Base-by-base conservation (phyloP, 2,888 invertebrate species). In the Piscicola geometra region DNA sequence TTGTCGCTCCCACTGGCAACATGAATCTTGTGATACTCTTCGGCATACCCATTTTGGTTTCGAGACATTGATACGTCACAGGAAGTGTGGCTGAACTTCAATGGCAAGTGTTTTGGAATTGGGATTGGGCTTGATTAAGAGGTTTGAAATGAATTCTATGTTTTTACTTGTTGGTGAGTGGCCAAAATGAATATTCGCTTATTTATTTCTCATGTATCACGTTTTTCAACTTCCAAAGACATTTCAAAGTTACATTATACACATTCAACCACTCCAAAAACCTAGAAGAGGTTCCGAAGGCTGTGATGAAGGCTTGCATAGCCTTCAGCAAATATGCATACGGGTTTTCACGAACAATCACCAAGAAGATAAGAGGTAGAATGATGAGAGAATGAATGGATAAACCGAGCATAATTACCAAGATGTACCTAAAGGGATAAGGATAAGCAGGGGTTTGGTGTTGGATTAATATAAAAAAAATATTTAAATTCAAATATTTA, bases 1-100 rank as follows among this genome's bases (percentile, higher is more conserved):
- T 95, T 56, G 97, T 96, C 30, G 97, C 95, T 15, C 98, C 98
- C 79, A 98, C 93, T 33, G 97, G 97, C 83, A 95, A 92, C 3
- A 97, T 94, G 84, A 98, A 98, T 79, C 95, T 90, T 1, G 94
- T 92, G 35, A 87, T 92, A 78, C 94, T 90, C 0, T 91, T 90
- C 87, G 97, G 94, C 75, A 98, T 89, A 69, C 86, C 91, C 89
- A 95, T 92, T 79, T 91, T 91, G 70, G 90, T 89, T 85, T 98
- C 97, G 82, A 98, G 89, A 82, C 94, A 94, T 78, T 91, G 90
- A 84, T 96, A 92, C 9, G 97, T 96, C 79, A 96, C 90, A 5
- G 98, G 97, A 89, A 98, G 92, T 0, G 97, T 96, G 0, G 97
- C 97, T 32, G 84, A 84, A 78, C 84, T 84, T 80, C 2, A 33